These are phyloP conservation scores for Leucophenga montana DNA, from an alignment of 2,888 invertebrate species.

Conservation along the genomic window DNA sequence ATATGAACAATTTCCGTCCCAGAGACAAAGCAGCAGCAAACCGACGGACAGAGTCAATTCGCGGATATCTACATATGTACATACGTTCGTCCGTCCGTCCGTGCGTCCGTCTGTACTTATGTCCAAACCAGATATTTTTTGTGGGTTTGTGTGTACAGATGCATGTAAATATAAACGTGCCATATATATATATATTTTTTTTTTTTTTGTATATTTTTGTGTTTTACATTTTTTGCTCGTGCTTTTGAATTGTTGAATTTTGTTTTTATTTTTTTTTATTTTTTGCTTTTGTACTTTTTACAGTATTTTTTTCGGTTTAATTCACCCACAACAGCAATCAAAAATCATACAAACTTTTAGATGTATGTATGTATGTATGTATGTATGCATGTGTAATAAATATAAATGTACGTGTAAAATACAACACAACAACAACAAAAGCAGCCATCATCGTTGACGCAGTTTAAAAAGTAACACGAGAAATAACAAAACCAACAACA, in stretches of 20 bases:
- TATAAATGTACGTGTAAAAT: slow-evolving; percentile 28
- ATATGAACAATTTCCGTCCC: slow-evolving; percentile 2
- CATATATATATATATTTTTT: too few species aligned
- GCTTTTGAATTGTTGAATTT: slow-evolving; percentile 22
- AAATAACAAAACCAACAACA: slow-evolving; percentile 37
- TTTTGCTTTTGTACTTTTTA: slow-evolving; percentile 16
- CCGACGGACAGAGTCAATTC: background rate
- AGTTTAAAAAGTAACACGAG: slow-evolving; percentile 5
- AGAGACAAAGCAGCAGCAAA: background rate
- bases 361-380: slow-evolving; percentile 13
- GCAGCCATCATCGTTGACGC: background rate
- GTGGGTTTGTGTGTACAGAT: slow-evolving; percentile 14
- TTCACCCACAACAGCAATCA: slow-evolving; percentile 62
- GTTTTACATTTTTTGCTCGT: slow-evolving; percentile 41
- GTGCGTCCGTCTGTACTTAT: too few species aligned
- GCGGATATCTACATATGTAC: slow-evolving; percentile 17
- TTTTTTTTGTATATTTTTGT: slow-evolving; percentile 43
- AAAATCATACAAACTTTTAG: slow-evolving; percentile 44
- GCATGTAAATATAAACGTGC: slow-evolving; percentile 32
- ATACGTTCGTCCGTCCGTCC: too few species aligned
- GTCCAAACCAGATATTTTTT: slow-evolving; percentile 52
- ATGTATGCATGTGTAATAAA: slow-evolving; percentile 16
- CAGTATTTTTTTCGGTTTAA: slow-evolving; percentile 48
- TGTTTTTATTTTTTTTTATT: slow-evolving; percentile 33
- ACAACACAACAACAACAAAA: slow-evolving; percentile 33